Base-by-base conservation (phyloP, 2,888 invertebrate genomes). In the Drosophila subsilvestris region DNA sequence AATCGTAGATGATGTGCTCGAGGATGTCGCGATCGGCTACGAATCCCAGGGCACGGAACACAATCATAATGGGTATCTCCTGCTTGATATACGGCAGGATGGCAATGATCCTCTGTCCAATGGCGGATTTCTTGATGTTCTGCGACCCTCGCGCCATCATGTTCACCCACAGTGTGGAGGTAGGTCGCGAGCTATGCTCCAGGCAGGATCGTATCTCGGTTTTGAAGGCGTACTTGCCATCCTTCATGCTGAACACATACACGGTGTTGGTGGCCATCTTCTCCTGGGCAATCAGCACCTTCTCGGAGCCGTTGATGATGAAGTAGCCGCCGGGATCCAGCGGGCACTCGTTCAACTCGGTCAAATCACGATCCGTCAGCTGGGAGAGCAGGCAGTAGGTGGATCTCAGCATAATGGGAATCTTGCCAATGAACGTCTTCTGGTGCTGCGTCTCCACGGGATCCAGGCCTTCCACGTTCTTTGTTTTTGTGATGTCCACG, bases 261-360 rank as follows among this genome's bases (percentile, higher is more conserved):
- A 99, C 99, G 50, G 99, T 99, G 91, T 99, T 99, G 8, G 99
- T 99, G 7, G 99, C 99, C 99, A 99, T 99, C 93, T 99, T 99
- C 91, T 99, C 99, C 92, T 99, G 99, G 0, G 99, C 99, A 91
- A 99, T 99, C 37, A 99, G 93, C 3, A 99, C 97, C 92, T 99
- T 99, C 93, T 99, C 99, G 8, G 99, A 99, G 1, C 99, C 99
- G 91, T 99, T 99, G 75, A 99, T 99, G 80, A 99, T 98, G 89
- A 99, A 99, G 92, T 99, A 99, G 69, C 99, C 99, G 79, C 99
- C 99, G 48, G 99, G 99, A 94, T 99, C 99, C 51, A 99, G 93
- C 0, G 99, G 99, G 86, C 99, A 99, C 93, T 99, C 99, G 92
- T 99, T 99, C 86, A 99, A 95, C 93, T 99, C 99, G 53, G 99